These are phyloP conservation scores for Apistogramma diplotaenia DNA, from an alignment of 2,113 vertebrate genomes.

Conservation along the genomic window DNA sequence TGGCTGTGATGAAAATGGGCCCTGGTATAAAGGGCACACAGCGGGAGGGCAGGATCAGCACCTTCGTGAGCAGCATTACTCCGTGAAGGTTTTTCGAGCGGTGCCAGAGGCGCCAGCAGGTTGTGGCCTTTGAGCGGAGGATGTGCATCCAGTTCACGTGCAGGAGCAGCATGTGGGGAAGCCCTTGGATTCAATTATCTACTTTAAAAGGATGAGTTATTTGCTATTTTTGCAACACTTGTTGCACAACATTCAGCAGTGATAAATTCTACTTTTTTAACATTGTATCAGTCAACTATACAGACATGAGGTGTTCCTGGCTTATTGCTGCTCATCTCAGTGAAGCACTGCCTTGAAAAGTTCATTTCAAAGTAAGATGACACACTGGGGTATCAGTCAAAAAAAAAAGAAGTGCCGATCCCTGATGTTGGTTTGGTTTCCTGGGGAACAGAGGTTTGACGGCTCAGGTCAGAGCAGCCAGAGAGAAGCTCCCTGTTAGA, in stretches of 20 bases:
- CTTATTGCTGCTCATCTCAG: neutral
- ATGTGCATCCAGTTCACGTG: constrained; percentile 29
- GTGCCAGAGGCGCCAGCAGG: constrained; percentile 29
- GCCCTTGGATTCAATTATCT: neutral
- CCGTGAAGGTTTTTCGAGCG: constrained; percentile 31
- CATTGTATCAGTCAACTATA: neutral
- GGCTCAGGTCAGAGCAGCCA: neutral
- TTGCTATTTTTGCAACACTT: neutral
- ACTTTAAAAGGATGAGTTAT: neutral
- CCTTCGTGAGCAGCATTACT: constrained; percentile 43
- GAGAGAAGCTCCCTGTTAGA: neutral
- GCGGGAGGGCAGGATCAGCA: constrained; percentile 54
- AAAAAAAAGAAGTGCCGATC: neutral
- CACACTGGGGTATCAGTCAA: neutral
- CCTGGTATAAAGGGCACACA: constrained; percentile 62
- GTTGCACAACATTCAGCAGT: neutral
- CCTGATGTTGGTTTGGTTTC: neutral
- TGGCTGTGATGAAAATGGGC: constrained; percentile 70
- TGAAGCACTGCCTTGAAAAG: neutral
- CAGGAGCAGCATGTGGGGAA: neutral
- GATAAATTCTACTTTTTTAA: neutral
- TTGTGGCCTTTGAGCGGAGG: constrained; percentile 20
- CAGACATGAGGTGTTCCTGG: neutral
- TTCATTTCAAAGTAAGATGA: neutral
- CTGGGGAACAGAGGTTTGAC: neutral